Percentiles rank a stretch among this genome's conserved stretches.
Conservation (phyloP, 2,113 vertebrate species). For the Crotalus tigris region DNA sequence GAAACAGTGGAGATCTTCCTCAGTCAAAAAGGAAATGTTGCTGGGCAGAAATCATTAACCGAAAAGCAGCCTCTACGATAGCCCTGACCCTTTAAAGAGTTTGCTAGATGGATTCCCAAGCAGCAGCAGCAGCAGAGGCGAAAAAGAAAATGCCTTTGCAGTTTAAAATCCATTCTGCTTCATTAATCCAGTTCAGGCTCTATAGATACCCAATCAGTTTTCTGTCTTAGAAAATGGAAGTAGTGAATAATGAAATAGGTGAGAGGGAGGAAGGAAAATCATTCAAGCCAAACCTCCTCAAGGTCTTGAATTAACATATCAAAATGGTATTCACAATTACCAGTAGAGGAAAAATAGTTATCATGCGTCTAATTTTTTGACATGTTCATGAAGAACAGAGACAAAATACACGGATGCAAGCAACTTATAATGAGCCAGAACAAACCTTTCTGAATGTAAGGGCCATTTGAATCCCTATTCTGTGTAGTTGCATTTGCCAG, state of each 20-base stretch:
- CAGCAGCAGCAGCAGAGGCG: constrained; percentile 20
- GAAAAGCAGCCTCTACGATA: constrained; percentile 18
- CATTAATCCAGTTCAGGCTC: constrained; percentile 40
- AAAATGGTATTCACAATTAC: constrained; percentile 37
- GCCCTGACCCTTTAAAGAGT: neutral
- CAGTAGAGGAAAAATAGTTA: neutral
- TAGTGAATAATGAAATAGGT: constrained; percentile 37
- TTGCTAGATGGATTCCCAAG: constrained; percentile 35
- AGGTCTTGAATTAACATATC: constrained; percentile 32
- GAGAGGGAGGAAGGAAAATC: neutral
- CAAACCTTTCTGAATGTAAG: neutral
- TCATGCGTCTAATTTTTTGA: constrained; percentile 19
- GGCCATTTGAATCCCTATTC: neutral
- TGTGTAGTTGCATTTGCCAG: neutral
- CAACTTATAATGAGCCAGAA: neutral
- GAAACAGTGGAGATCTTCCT: neutral
- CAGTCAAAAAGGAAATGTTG: neutral
- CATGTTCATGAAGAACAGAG: neutral
- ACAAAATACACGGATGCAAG: neutral
- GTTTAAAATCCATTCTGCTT: constrained; percentile 52
- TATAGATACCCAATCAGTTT: constrained; percentile 32
- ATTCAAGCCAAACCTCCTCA: constrained; percentile 28
- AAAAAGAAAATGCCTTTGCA: constrained; percentile 28
- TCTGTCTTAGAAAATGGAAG: constrained; percentile 29
- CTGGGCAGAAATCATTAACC: constrained; percentile 13